phyloP scores from a whole-genome alignment of 1,140 invertebrate species.

The Caenorhabditis inopinata region DNA sequence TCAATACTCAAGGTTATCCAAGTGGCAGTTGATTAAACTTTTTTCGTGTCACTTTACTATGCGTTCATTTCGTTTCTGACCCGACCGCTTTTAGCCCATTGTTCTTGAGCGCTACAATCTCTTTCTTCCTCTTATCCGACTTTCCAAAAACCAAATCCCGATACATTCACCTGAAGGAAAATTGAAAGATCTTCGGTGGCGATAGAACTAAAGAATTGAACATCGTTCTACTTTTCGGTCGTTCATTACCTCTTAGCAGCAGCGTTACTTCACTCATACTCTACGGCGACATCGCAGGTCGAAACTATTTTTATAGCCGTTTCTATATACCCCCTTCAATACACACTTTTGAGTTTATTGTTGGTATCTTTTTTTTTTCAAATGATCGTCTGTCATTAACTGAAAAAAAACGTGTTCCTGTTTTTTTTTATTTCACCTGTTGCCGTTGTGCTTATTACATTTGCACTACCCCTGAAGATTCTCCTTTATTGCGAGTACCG shows the following conservation, averaged over 20 bases:
- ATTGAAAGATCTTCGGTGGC: not conserved
- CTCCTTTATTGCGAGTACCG: too few relatives aligned
- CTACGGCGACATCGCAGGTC: not conserved
- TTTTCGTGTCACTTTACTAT: not conserved
- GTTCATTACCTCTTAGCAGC: slow-evolving; percentile 15
- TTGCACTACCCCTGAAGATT: not conserved
- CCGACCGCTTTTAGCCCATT: not conserved
- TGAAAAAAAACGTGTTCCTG: not conserved
- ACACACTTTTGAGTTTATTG: not conserved
- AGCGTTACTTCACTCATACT: slow-evolving; percentile 21
- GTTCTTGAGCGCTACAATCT: not conserved
- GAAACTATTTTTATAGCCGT: slow-evolving; percentile 9
- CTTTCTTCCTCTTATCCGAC: not conserved
- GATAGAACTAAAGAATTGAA: slow-evolving; percentile 16
- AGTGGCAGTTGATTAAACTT: not conserved
- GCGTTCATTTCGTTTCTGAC: not conserved
- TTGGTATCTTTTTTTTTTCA: not conserved
- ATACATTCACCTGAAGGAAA: slow-evolving; percentile 7
- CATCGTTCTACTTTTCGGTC: slow-evolving; percentile 24
- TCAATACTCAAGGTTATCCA: not conserved
- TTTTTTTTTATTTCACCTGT: slow-evolving; percentile 8
- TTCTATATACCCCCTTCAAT: not conserved
- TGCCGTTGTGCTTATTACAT: not conserved
- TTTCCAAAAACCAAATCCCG: slow-evolving; percentile 19
- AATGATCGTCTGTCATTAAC: too few relatives aligned